Percentiles rank a stretch among this genome's conserved stretches.
These are phyloP conservation scores for Apodemus sylvaticus DNA, from an alignment of 2,113 vertebrate species.

Conservation along the genomic window DNA sequence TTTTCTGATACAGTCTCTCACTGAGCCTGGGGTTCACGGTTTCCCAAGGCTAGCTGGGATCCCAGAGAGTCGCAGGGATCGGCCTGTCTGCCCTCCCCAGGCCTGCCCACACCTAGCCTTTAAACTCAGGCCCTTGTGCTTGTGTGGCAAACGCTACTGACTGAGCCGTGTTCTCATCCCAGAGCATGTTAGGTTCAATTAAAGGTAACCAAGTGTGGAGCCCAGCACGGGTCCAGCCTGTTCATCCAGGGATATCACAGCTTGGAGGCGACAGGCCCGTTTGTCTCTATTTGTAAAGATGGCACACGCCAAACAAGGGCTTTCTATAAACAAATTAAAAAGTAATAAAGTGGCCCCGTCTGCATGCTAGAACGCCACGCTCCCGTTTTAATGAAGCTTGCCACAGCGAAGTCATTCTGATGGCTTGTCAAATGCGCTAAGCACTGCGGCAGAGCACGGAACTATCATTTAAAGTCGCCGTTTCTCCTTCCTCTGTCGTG, in stretches of 20 bases:
- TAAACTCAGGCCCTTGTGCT: not conserved
- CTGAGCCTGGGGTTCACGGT: not conserved
- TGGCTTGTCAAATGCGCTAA: slow-evolving; percentile 41
- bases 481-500: not conserved
- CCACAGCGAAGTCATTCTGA: slow-evolving; percentile 1
- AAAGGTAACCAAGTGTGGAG: not conserved
- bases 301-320: slow-evolving; percentile 46
- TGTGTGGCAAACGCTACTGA: not conserved
- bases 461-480: too few species aligned
- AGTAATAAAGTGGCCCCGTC: slow-evolving; percentile 75
- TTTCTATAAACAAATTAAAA: slow-evolving; percentile 78
- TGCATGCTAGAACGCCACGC: slow-evolving; percentile 16
- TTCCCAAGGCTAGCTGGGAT: not conserved
- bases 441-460: not conserved
- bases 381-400: slow-evolving; percentile 72
- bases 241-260: slow-evolving; percentile 34
- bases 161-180: not conserved
- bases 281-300: slow-evolving; percentile 73
- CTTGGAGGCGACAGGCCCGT: slow-evolving; percentile 50
- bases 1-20: not conserved
- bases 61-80: not conserved
- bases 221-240: not conserved
- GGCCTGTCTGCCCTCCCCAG: not conserved
- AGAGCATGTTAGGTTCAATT: not conserved
- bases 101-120: not conserved